Evolutionary conservation across 2,888 invertebrate genomes (phyloP).

Genomic region (Drosophila mimica): DNA sequence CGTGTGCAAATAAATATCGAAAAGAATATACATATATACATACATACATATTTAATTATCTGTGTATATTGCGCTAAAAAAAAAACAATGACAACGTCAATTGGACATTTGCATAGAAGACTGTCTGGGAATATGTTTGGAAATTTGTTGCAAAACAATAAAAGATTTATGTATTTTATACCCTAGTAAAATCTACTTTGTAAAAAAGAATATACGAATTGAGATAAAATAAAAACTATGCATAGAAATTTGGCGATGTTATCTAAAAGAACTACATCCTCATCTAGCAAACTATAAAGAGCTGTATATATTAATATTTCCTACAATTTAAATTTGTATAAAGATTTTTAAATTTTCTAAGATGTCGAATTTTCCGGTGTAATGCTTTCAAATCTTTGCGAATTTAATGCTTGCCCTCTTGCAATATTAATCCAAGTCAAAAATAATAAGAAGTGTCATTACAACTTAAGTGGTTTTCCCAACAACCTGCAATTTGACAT

Average conservation of each 20-base stretch:
- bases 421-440: background rate
- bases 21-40: constrained; percentile 32
- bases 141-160: constrained; percentile 10
- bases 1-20: constrained; percentile 72
- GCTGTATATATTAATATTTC: background rate
- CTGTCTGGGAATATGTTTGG: background rate
- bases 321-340: background rate
- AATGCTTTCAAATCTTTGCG: background rate
- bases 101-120: constrained; percentile 54
- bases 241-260: background rate
- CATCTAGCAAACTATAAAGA: background rate
- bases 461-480: constrained; percentile 2
- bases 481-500: background rate
- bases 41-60: constrained; percentile 41
- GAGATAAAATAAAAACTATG: background rate
- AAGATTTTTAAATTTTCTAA: background rate
- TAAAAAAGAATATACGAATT: background rate
- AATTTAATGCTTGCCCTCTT: background rate
- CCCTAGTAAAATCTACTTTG: background rate
- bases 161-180: constrained; percentile 43
- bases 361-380: background rate
- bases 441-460: background rate
- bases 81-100: constrained; percentile 54
- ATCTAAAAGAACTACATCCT: background rate
- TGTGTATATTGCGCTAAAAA: constrained; percentile 15